Evolutionary conservation across 92 coral and sea anemone genomes (phyloP), one percentile per base, ranked within the genome.

Genomic region (Diadumene lineata): DNA sequence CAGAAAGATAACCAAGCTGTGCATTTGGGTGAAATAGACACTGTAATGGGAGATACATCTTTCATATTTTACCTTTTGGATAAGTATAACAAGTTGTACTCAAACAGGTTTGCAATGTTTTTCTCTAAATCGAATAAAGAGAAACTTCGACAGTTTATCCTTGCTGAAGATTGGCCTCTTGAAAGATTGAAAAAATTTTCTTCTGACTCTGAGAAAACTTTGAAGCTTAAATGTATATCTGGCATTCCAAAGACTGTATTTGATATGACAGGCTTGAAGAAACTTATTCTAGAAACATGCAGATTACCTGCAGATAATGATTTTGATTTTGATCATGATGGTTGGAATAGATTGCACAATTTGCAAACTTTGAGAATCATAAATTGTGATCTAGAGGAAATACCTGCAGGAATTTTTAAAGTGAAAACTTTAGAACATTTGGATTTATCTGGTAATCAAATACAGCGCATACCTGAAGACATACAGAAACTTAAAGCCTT

Each of bases 221-320:
- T 85, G 53, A 68, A 67, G 55, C 67, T 85, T 27, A 62, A 28
- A 55, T 60, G 60, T 31, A 18, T 81, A 30, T 19, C 21, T 60
- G 90, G 86, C 50, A 69, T 85, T 27, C 90, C 90, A 1, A 81
- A 73, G 74, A 43, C 90, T 50, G 67, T 85, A 21, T 85, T 85
- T 60, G 28, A 50, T 73, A 66, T 84, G 79, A 8, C 11, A 16
- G 68, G 63, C 26, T 84, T 79, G 84, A 26, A 19, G 21, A 79
- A 79, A 13, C 61, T 84, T 18, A 24, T 43, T 25, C 67, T 83
- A 38, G 56, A 74, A 64, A 73, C 82, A 58, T 73, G 73, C n/a
- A n/a, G n/a, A n/a, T n/a, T n/a, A n/a, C n/a, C n/a, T n/a, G n/a
- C n/a, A n/a, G n/a, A n/a, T n/a, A n/a, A n/a, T n/a, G n/a, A n/a